Percentiles rank a stretch among this genome's conserved stretches.
Conservation (phyloP, 2,797 vertebrate species). For the Mormyrus proboscirostris region DNA sequence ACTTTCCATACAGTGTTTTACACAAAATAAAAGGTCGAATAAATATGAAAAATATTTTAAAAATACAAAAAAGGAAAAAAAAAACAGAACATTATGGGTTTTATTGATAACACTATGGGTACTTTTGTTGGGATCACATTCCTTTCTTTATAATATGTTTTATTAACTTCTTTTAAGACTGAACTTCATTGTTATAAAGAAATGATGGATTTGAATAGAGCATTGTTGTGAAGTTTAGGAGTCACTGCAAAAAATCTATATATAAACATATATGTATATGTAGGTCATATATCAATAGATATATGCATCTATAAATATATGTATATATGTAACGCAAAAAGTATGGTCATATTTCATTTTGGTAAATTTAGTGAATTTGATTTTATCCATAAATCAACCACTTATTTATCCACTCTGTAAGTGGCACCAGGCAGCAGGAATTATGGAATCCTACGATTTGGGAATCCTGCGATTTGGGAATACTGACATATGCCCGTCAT, state of each 20-base stretch:
- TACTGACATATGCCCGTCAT: neutral
- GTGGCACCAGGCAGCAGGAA: neutral
- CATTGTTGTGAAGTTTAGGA: constrained; percentile 58
- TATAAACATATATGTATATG: constrained; percentile 4
- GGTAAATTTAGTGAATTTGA: neutral
- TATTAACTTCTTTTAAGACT: constrained; percentile 62
- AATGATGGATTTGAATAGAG: constrained; percentile 52
- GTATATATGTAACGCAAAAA: constrained; percentile 1
- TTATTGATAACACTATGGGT: constrained; percentile 59
- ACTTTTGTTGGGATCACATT: constrained; percentile 54
- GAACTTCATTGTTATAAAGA: constrained; percentile 54
- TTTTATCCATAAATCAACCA: constrained; percentile 11
- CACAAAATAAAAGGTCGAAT: constrained; percentile 47
- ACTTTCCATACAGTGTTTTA: constrained; percentile 67
- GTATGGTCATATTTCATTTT: constrained; percentile 14
- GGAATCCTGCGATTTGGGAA: neutral
- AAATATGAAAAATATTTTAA: constrained; percentile 46
- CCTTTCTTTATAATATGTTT: constrained; percentile 59
- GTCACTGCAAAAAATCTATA: constrained; percentile 38
- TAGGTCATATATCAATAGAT: neutral
- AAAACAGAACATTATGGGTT: constrained; percentile 50
- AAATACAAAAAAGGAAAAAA: constrained; percentile 56
- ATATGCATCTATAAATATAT: constrained; percentile 5
- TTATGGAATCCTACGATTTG: neutral
- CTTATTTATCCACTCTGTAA: neutral